Evolutionary conservation across 1,140 invertebrate species (phyloP), one percentile per base, ranked within the genome.

Genomic region (Leptoteleia sp.): DNA sequence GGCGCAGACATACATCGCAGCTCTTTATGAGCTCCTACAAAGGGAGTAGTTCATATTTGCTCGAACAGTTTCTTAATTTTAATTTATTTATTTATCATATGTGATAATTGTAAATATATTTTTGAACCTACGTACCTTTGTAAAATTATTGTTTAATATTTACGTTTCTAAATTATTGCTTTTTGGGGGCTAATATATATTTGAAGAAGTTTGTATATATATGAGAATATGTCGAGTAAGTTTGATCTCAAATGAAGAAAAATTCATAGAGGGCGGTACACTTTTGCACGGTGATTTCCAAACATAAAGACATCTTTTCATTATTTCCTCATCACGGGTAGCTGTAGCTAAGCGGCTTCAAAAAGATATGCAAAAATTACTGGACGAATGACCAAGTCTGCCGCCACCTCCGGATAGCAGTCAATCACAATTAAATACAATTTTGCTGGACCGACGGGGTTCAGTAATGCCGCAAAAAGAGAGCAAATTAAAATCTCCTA

Each of bases 1-100:
- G 95, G 96, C 96, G 0, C 95, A 96, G 81, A 95, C 92, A n/a
- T 96, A 97, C 83, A 97, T 97, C 45, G 86, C 91, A 0, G 94
- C 94, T 0, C 86, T 96, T 3, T 91, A 92, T 78, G 93, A 95
- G 45, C 82, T 86, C 11, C 76, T 86, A 16, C 81, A 86, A n/a
- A 76, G 81, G 89, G 72, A 80, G 15, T 80, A n/a, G n/a, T n/a
- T n/a, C n/a, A n/a, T n/a, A n/a, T n/a, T n/a, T n/a, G n/a, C n/a
- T n/a, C n/a, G 62, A 17, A 9, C 92, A 7, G 17, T 35, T 25
- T 72, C 47, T 8, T 38, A 35, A 12, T 6, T 29, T 1, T n/a
- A n/a, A 4, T 15, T 40, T 55, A n/a, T 52, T 50, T 47, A 42
- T 42, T 17, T 12, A 35, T 4, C 57, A 33, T 12, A 61, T 73